Conservation (phyloP, 2,797 vertebrate genomes). For the Momotus momota region DNA sequence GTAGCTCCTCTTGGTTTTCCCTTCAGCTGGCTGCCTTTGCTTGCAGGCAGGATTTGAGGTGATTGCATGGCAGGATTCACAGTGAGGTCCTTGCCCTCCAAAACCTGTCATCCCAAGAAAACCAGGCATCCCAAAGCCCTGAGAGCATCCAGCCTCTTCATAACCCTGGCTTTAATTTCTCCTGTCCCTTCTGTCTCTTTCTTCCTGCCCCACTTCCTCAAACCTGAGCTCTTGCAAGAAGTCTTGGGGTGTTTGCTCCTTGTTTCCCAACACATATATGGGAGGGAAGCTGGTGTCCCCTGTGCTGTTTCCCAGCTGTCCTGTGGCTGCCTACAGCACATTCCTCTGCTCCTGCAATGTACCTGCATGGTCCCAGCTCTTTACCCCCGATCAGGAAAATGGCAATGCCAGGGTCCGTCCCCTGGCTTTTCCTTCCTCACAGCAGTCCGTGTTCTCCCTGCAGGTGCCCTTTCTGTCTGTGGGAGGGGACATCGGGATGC, state of each 20-base stretch:
- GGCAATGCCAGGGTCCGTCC: background rate
- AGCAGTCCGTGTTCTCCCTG: background rate
- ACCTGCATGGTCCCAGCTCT: background rate
- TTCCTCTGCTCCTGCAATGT: fast-evolving
- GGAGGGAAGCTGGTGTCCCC: background rate
- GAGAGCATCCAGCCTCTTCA: background rate
- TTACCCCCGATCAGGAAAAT: fast-evolving
- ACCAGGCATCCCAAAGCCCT: background rate
- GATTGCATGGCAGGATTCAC: background rate
- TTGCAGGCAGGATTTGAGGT: background rate
- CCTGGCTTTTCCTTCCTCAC: background rate
- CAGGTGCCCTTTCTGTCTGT: conserved; percentile 96
- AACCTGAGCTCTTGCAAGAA: background rate
- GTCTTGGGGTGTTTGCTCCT: background rate
- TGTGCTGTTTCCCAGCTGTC: background rate
- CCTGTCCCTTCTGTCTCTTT: background rate
- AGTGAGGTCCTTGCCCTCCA: background rate
- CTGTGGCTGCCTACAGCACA: background rate
- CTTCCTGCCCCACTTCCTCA: background rate
- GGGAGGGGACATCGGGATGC: conserved; percentile 91
- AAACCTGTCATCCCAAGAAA: background rate
- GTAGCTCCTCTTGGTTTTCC: background rate
- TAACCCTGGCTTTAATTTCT: background rate
- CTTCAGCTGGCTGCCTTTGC: background rate
- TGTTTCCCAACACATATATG: fast-evolving